Evolutionary conservation across 2,888 invertebrate genomes (phyloP).

Genomic region (Caenorhabditis imperialis): DNA sequence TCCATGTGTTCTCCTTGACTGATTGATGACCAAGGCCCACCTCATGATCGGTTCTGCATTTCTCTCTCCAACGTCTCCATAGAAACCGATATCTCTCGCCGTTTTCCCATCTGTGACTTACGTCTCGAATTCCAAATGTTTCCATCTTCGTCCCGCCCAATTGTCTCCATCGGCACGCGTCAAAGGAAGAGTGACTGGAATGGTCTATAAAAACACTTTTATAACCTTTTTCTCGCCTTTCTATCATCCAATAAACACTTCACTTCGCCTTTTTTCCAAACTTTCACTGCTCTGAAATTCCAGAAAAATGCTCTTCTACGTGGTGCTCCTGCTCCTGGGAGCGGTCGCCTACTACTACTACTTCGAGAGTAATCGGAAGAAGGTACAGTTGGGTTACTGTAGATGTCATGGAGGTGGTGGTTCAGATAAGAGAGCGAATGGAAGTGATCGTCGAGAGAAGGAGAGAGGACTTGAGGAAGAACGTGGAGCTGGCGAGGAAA

Average conservation of each 20-base stretch:
- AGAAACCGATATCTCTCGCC: too few species aligned
- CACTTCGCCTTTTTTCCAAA: neutral
- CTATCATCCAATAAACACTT: slow-evolving; percentile 2
- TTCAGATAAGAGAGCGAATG: slow-evolving; percentile 54
- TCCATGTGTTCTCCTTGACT: too few species aligned
- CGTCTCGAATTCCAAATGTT: too few species aligned
- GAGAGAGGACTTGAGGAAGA: slow-evolving; percentile 53
- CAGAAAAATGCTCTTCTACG: slow-evolving; percentile 34
- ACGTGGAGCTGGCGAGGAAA: slow-evolving; percentile 50
- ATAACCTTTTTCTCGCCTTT: slow-evolving; percentile 27
- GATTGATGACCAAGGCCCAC: too few species aligned
- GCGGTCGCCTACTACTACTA: slow-evolving; percentile 38
- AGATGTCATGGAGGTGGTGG: too few species aligned
- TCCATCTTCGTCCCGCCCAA: slow-evolving; percentile 5
- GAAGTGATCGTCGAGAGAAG: slow-evolving; percentile 52
- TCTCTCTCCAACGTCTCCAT: too few species aligned
- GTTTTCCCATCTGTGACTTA: too few species aligned
- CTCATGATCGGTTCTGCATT: too few species aligned
- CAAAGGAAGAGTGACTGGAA: slow-evolving; percentile 25
- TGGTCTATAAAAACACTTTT: slow-evolving; percentile 45
- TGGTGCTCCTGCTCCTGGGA: slow-evolving; percentile 31
- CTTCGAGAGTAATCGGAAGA: slow-evolving; percentile 33
- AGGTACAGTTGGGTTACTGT: too few species aligned
- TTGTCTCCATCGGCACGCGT: slow-evolving; percentile 23
- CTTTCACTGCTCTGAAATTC: neutral